phyloP scores from a whole-genome alignment of 2,797 vertebrate genomes.

The Trachops cirrhosus region DNA sequence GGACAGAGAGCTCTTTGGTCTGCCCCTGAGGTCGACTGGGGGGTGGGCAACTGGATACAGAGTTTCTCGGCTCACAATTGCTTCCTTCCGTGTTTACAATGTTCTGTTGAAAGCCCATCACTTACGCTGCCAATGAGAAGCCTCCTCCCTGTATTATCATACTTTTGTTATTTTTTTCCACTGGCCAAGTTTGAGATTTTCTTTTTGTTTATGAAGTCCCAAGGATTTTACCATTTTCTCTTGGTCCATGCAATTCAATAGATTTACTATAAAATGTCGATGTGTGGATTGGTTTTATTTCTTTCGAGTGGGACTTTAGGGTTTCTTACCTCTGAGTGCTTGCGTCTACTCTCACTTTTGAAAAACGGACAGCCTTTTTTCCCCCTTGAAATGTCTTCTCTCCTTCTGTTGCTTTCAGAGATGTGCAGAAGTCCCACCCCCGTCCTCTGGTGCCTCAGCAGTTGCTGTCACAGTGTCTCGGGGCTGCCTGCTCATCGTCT shows the following conservation, averaged over 20 bases:
- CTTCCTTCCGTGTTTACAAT: background rate
- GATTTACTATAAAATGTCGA: background rate
- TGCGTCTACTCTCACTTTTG: background rate
- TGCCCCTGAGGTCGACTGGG: background rate
- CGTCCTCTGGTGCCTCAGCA: background rate
- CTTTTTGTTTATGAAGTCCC: too few species aligned
- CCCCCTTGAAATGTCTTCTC: background rate
- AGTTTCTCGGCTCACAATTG: background rate
- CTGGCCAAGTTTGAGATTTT: background rate
- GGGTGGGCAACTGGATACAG: too few species aligned
- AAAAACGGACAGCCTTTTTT: background rate
- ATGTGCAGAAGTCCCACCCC: fast-evolving
- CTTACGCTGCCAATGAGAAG: background rate
- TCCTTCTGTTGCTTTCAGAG: too few species aligned
- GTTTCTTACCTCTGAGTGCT: background rate
- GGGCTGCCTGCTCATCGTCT: background rate
- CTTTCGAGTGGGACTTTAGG: background rate
- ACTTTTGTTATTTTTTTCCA: background rate
- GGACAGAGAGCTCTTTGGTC: background rate
- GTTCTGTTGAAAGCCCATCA: too few species aligned
- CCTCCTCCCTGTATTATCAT: fast-evolving
- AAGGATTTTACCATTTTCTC: background rate
- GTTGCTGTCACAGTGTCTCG: fast-evolving
- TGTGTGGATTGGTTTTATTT: fast-evolving
- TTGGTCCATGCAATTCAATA: fast-evolving